Conservation (phyloP, 2,797 vertebrate species). For the Squalus acanthias region DNA sequence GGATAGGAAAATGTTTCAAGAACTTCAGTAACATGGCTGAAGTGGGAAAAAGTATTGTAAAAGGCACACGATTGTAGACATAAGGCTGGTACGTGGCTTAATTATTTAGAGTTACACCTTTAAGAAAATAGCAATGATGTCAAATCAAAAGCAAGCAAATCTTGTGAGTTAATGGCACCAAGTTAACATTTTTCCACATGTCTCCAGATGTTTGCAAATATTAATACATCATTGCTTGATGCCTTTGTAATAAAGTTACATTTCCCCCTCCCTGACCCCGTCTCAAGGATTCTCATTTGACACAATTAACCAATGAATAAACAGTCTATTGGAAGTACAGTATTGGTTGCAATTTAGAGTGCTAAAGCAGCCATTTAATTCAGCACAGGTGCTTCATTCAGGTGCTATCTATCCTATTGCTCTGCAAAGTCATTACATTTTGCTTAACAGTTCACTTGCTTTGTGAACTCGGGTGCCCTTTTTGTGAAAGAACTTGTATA, state of each 20-base stretch:
- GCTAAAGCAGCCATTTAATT: neutral
- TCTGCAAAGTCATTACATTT: conserved; percentile 25
- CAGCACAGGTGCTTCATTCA: conserved; percentile 3
- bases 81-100: conserved; percentile 59
- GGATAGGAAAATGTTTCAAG: neutral
- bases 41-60: conserved; percentile 50
- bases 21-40: conserved; percentile 41
- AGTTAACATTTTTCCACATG: neutral
- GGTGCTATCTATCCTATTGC: neutral
- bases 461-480: conserved; percentile 22
- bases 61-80: conserved; percentile 69
- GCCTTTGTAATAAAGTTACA: conserved; percentile 19
- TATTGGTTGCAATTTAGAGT: neutral
- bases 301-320: conserved; percentile 21
- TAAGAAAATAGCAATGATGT: conserved; percentile 25
- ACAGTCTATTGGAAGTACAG: conserved; percentile 16
- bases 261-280: no score
- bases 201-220: conserved; percentile 12
- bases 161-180: neutral
- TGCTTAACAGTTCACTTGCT: conserved; percentile 17
- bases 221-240: neutral
- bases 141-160: conserved; percentile 23
- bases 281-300: conserved; percentile 19
- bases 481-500: conserved; percentile 27
- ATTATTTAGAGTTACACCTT: conserved; percentile 11